Evolutionary conservation across 2,888 invertebrate species (phyloP), one percentile per base, ranked within the genome.

Genomic region (Ellobium chinense): DNA sequence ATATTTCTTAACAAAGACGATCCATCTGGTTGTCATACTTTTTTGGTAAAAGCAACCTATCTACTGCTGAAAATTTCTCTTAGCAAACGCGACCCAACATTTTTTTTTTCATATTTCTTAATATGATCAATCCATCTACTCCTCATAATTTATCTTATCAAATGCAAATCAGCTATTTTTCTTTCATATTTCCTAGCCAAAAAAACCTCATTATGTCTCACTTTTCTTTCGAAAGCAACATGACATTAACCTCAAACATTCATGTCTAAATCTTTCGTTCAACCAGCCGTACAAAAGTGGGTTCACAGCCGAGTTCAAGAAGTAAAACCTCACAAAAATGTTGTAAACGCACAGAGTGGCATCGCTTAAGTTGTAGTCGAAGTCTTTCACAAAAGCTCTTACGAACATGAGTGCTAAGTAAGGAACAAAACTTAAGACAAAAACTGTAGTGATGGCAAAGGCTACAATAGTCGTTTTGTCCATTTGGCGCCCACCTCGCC

Each of bases 371-470:
- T 66, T 81, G 31, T 84, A 80, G 39, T 87, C 85, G 72, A 87
- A 86, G 39, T 83, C 76, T n/a, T 80, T 81, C 27, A 84, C 79
- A n/a, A 86, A 31, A 27, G 85, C 84, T 1, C 85, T 80, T 0
- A 86, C 46, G n/a, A 87, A 80, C 78, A 85, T 87, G 14, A 89
- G 69, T 7, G 70, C 54, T 31, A 88, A 79, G 62, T 87, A 87
- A 1, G 89, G 89, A 14, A 88, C 73, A 37, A 87, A 88, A 73
- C 88, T 88, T 0, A 86, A 5, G 1, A 88, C 82, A 56, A 88
- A 89, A 2, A 86, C 86, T 9, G 84, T 27, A 0, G 88, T 88
- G 12, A 89, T 87, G 2, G 85, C 27, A 34, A 88, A 85, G 1
- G 88, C 84, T 60, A 88, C 88, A 3, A 87, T 72, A 0, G 89